Conservation (phyloP, 35 echinoderm and acorn worm genomes). For the Apostichopus parvimensis region DNA sequence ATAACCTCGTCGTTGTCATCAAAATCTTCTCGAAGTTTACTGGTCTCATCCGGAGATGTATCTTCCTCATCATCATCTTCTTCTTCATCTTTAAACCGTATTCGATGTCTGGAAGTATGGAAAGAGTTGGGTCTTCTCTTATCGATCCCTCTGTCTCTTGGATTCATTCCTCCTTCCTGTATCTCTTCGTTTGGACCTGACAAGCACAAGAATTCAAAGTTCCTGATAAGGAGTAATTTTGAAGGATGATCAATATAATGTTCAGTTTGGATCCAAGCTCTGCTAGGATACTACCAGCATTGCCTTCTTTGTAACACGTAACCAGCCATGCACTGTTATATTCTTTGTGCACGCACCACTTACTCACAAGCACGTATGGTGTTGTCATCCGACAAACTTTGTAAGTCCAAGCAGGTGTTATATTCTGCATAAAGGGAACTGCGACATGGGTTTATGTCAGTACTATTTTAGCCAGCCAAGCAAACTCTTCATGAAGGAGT, state of each 20-base stretch:
- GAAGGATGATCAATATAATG: not conserved
- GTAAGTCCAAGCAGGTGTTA: not conserved
- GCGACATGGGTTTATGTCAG: not conserved
- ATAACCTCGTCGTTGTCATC: not conserved
- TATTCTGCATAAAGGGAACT: not conserved
- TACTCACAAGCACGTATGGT: not conserved
- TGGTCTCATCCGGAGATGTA: not conserved
- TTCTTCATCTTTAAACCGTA: not conserved
- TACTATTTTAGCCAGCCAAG: not conserved
- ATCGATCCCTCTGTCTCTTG: not conserved
- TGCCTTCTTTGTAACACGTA: no score
- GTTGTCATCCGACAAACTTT: conserved; percentile 1
- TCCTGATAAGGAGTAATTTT: no score
- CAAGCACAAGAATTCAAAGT: not conserved
- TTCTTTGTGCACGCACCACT: not conserved
- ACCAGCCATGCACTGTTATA: no score
- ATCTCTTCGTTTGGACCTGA: not conserved
- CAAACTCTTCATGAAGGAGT: not conserved
- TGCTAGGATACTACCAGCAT: no score
- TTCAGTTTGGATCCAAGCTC: no score
- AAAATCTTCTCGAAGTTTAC: not conserved
- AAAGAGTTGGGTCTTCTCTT: not conserved
- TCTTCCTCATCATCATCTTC: not conserved
- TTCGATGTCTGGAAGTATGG: not conserved
- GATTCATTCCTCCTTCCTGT: not conserved